phyloP scores from a whole-genome alignment of 2,113 vertebrate genomes.

The Myodes glareolus region DNA sequence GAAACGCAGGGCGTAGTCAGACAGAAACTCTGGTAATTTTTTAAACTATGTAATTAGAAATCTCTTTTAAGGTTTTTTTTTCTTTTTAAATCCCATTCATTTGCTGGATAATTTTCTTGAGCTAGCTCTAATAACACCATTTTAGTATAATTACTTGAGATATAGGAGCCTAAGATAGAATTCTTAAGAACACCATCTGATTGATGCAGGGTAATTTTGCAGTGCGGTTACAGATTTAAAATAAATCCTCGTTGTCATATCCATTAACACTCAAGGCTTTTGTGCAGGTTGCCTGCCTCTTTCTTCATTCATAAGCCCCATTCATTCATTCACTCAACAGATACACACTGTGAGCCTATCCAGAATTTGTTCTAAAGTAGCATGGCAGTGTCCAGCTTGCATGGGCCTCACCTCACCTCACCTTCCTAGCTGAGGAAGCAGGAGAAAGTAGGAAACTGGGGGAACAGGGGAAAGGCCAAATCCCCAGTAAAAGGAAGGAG shows the following conservation, averaged over 20 bases:
- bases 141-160: constrained; percentile 77
- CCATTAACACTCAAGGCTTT: constrained; percentile 42
- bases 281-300: background rate
- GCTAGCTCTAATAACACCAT: constrained; percentile 72
- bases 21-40: constrained; percentile 73
- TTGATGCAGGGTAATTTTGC: constrained; percentile 73
- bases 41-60: constrained; percentile 69
- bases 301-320: constrained; percentile 33
- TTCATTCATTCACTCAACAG: constrained; percentile 38
- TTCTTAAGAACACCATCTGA: constrained; percentile 73
- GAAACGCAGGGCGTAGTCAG: background rate
- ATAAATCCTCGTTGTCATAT: constrained; percentile 68
- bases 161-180: constrained; percentile 70
- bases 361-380: constrained; percentile 29
- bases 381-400: background rate
- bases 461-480: background rate
- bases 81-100: constrained; percentile 72
- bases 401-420: background rate
- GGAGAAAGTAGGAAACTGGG: background rate
- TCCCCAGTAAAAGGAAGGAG: background rate
- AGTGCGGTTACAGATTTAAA: constrained; percentile 65
- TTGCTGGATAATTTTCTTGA: constrained; percentile 73
- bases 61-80: constrained; percentile 66
- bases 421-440: background rate
- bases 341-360: background rate